A percentile compares a stretch with the other conserved stretches of the same genome.
These are phyloP conservation scores for Frankliniella fusca DNA, from an alignment of 2,888 invertebrate genomes.

Conservation along the genomic window DNA sequence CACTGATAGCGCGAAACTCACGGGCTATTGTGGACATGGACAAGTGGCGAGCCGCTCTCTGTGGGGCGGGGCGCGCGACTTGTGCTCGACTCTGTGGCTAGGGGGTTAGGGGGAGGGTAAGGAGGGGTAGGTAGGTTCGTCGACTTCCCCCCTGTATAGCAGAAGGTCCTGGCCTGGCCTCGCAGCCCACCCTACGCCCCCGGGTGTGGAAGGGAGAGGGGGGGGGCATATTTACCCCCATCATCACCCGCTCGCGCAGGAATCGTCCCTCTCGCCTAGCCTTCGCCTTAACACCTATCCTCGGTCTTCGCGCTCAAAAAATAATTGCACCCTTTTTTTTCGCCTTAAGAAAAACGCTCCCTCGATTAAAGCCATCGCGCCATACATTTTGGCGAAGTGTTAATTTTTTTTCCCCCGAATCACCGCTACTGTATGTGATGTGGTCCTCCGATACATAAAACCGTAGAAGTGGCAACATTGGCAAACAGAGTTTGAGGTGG, in stretches of 20 bases:
- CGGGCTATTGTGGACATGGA: conserved; percentile 1
- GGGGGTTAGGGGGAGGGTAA: neutral
- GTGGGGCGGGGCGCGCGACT: neutral
- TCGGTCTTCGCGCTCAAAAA: too few species aligned
- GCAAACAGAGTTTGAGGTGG: too few species aligned
- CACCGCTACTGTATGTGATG: too few species aligned
- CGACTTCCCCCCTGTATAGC: neutral
- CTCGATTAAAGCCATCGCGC: too few species aligned
- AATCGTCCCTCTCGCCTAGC: neutral
- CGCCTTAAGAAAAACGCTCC: too few species aligned
- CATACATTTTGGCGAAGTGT: too few species aligned
- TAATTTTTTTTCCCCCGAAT: too few species aligned
- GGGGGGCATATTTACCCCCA: neutral
- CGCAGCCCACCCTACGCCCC: neutral
- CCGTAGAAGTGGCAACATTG: too few species aligned
- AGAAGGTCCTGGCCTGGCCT: neutral
- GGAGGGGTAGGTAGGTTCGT: neutral
- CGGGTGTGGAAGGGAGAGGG: too few species aligned
- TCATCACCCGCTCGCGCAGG: too few species aligned
- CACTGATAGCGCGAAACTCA: conserved; percentile 4
- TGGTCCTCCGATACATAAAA: too few species aligned
- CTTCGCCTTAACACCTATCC: neutral
- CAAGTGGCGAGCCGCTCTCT: conserved; percentile 1
- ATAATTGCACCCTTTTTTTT: too few species aligned
- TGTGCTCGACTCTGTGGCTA: neutral